A percentile compares a stretch with the other conserved stretches of the same genome.
Conservation (phyloP, 1,140 invertebrate species). For the Drosophila trapezifrons region DNA sequence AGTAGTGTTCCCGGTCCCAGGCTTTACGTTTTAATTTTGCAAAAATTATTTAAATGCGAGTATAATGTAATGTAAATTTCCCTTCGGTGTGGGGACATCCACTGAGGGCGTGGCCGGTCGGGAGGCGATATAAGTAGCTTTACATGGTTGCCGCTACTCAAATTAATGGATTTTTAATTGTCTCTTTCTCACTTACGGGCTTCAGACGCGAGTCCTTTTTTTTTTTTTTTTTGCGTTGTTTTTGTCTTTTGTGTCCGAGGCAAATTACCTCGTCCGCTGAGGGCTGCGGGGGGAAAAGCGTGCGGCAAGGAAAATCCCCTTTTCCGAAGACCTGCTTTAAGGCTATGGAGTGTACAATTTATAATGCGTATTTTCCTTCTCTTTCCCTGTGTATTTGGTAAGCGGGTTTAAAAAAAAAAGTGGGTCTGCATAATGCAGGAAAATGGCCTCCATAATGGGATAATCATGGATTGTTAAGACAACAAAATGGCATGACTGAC, state of each 20-base stretch:
- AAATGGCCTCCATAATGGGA: conserved; percentile 31
- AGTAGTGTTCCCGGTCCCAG: conserved; percentile 36
- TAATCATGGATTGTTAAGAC: conserved; percentile 33
- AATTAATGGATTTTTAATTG: conserved; percentile 83
- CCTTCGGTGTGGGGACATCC: conserved; percentile 45
- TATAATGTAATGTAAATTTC: conserved; percentile 81
- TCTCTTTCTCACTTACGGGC: conserved; percentile 79
- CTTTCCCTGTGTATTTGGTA: neutral
- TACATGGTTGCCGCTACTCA: conserved; percentile 78
- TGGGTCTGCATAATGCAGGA: conserved; percentile 34
- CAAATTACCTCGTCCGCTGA: conserved; percentile 43
- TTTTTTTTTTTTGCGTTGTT: neutral
- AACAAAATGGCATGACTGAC: conserved; percentile 14
- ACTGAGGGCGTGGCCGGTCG: conserved; percentile 14
- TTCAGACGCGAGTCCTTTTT: conserved; percentile 23
- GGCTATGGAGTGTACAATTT: conserved; percentile 32
- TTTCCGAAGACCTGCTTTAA: conserved; percentile 24
- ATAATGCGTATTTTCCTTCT: conserved; percentile 30
- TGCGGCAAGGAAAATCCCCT: conserved; percentile 23
- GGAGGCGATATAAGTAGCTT: conserved; percentile 74
- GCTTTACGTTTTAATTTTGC: conserved; percentile 80
- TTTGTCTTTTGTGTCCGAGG: conserved; percentile 30
- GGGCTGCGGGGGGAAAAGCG: neutral
- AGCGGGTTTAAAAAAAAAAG: conserved; percentile 24
- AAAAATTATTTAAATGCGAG: conserved; percentile 82